Evolutionary conservation across 2,797 vertebrate species (phyloP).

Genomic region (Cirrhinus mrigala): DNA sequence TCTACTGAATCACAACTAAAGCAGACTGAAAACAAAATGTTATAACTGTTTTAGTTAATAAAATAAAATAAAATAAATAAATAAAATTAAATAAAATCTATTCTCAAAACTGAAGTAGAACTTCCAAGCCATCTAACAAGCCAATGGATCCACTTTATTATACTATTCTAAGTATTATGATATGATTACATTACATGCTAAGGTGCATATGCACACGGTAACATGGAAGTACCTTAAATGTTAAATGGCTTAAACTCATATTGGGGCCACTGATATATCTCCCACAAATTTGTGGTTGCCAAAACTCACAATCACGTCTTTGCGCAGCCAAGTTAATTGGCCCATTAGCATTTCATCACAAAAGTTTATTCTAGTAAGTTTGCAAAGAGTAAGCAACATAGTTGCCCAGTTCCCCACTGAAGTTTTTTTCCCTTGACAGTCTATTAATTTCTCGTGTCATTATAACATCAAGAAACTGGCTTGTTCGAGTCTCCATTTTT

Average conservation of each 20-base stretch:
- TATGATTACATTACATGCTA: background rate
- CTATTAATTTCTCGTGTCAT: conserved; percentile 27
- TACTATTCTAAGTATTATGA: background rate
- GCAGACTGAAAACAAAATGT: background rate
- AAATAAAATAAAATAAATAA: no score
- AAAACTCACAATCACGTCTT: background rate
- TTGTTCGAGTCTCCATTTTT: conserved; percentile 17
- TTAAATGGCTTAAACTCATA: background rate
- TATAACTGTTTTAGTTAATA: no score
- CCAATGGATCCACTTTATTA: no score
- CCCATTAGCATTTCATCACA: background rate
- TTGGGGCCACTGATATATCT: background rate
- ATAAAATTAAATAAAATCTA: background rate
- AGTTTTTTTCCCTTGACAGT: conserved; percentile 17
- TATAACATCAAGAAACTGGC: conserved; percentile 24
- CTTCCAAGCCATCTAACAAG: background rate
- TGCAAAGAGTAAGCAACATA: conserved; percentile 31
- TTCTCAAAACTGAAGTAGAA: background rate
- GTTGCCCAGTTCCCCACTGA: background rate
- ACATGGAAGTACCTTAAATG: background rate
- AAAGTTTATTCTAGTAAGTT: conserved; percentile 9
- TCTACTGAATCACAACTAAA: background rate
- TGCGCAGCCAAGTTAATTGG: background rate
- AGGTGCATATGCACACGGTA: background rate
- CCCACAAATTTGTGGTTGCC: background rate